Conservation (phyloP, 2,113 vertebrate genomes). For the Tyto alba region DNA sequence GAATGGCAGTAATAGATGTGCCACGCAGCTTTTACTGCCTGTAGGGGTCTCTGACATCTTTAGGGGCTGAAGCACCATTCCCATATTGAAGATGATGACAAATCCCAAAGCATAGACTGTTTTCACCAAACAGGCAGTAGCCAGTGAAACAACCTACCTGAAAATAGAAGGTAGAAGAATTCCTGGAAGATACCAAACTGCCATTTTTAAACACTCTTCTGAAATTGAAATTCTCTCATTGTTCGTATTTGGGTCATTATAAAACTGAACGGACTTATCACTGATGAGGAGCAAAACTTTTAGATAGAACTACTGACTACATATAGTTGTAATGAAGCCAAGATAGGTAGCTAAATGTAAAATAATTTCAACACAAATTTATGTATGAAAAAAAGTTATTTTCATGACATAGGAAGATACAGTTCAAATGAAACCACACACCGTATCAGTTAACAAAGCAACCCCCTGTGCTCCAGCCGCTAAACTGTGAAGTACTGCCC, state of each 20-base stretch:
- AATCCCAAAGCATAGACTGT: neutral
- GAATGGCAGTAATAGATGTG: neutral
- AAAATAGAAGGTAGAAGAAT: neutral
- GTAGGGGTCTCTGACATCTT: neutral
- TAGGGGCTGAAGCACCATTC: neutral
- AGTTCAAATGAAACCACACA: neutral
- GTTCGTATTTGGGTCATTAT: neutral
- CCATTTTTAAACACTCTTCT: neutral
- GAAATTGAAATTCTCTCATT: neutral
- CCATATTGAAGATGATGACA: neutral
- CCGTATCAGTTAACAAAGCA: neutral
- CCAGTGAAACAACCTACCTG: neutral
- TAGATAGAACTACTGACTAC: neutral
- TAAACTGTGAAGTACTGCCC: conserved; percentile 42
- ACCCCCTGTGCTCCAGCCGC: neutral
- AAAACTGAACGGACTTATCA: neutral
- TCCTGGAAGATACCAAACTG: neutral
- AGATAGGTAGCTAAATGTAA: neutral
- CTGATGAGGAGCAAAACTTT: neutral
- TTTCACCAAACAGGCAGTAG: neutral
- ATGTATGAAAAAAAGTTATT: neutral
- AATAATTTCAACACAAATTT: neutral
- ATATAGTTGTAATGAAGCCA: neutral
- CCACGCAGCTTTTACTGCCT: neutral
- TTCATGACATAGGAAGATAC: neutral